Percentiles rank a stretch among this genome's conserved stretches.
Evolutionary conservation across 2,113 vertebrate genomes (phyloP).

Genomic region (Microtus ochrogaster): DNA sequence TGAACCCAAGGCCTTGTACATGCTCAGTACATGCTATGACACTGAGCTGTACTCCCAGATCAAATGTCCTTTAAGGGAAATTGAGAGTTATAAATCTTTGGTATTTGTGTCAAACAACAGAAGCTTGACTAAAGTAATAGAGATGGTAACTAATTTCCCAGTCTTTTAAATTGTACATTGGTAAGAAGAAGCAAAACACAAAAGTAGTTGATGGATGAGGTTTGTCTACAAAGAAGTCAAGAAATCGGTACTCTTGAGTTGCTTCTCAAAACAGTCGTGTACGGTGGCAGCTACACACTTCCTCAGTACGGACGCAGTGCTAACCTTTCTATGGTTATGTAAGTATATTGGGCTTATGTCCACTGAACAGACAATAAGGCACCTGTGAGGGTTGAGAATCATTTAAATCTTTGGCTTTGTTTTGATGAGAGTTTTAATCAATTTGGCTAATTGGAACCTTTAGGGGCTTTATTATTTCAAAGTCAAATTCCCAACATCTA

Average conservation of each 20-base stretch:
- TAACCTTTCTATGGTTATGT: neutral
- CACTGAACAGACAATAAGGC: neutral
- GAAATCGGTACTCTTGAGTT: neutral
- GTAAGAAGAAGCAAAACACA: neutral
- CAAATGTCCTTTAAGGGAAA: neutral
- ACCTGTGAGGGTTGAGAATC: neutral
- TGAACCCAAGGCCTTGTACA: too few species aligned
- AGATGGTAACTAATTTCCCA: neutral
- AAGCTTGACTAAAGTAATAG: neutral
- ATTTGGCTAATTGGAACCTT: neutral
- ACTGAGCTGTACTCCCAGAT: neutral
- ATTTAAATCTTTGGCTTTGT: neutral
- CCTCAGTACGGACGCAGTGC: neutral
- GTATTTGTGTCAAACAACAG: neutral
- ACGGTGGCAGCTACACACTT: neutral
- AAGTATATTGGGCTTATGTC: neutral
- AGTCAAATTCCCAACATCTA: neutral
- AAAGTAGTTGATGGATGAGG: neutral
- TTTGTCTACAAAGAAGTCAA: constrained; percentile 19
- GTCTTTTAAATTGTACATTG: neutral
- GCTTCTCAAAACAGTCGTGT: neutral
- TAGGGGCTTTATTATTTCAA: neutral
- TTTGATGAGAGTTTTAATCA: neutral
- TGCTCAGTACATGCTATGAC: neutral
- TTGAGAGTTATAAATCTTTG: neutral